These are phyloP conservation scores for Coturnix japonica DNA, from an alignment of 2,113 vertebrate genomes.

Conservation along the genomic window DNA sequence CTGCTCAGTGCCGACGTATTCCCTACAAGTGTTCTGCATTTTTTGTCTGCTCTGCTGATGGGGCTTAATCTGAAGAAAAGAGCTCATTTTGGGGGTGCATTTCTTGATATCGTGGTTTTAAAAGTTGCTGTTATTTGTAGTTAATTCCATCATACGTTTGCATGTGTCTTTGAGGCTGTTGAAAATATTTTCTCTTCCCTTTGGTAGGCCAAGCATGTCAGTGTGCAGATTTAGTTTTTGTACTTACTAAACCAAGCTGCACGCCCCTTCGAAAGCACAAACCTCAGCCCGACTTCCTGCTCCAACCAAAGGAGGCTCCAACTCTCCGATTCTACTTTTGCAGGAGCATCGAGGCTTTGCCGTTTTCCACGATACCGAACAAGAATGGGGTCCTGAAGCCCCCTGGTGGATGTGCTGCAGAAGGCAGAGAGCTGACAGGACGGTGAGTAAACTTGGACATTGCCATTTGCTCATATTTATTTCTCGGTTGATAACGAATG, in stretches of 20 bases:
- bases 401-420: background rate
- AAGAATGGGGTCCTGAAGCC: background rate
- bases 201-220: background rate
- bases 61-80: background rate
- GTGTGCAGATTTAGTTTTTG: background rate
- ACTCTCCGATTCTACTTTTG: accelerated
- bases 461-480: background rate
- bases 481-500: accelerated
- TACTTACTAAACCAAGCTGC: background rate
- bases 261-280: accelerated
- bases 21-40: background rate
- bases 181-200: background rate
- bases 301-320: too few species aligned
- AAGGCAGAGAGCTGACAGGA: background rate
- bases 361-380: background rate
- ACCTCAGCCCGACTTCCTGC: background rate
- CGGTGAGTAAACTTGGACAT: background rate
- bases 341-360: accelerated
- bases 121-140: background rate
- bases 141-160: accelerated
- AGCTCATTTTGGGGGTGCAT: background rate
- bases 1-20: background rate
- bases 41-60: background rate
- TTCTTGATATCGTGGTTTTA: background rate
- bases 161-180: background rate